Evolutionary conservation across 2,888 invertebrate species (phyloP).

Genomic region (Erynnis tages): DNA sequence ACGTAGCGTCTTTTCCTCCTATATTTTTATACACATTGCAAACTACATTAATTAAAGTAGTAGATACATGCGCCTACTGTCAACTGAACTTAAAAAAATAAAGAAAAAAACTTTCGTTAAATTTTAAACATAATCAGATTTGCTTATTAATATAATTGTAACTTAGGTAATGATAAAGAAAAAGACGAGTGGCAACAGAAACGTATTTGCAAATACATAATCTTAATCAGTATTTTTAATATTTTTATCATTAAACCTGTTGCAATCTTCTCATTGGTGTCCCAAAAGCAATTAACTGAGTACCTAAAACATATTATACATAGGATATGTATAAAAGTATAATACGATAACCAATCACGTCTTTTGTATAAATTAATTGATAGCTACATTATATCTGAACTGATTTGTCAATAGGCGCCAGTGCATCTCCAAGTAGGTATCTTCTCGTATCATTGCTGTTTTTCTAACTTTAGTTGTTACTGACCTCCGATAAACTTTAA

Average conservation of each 20-base stretch:
- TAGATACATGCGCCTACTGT: too few species aligned
- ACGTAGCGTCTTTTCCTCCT: too few species aligned
- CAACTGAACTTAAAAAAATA: too few species aligned
- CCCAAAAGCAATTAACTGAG: conserved; percentile 26
- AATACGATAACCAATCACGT: conserved; percentile 29
- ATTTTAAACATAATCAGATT: too few species aligned
- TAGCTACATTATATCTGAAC: conserved; percentile 34
- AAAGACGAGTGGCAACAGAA: too few species aligned
- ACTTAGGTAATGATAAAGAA: too few species aligned
- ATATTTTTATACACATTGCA: too few species aligned
- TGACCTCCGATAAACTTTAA: conserved; percentile 70
- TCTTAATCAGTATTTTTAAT: too few species aligned
- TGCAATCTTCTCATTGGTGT: conserved; percentile 15
- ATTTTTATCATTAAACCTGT: conserved; percentile 1
- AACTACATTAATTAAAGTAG: too few species aligned
- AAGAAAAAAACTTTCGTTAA: too few species aligned
- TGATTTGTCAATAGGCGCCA: conserved; percentile 63
- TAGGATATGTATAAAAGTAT: conserved; percentile 7
- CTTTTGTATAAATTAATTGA: conserved; percentile 44
- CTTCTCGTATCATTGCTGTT: conserved; percentile 42
- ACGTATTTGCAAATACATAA: too few species aligned
- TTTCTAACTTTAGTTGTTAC: conserved; percentile 60
- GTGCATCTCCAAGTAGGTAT: conserved; percentile 38
- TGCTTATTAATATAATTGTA: too few species aligned
- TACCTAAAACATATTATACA: conserved; percentile 34